phyloP scores from a whole-genome alignment of 2,888 invertebrate genomes.

The Drosophila nr. perissopoda region DNA sequence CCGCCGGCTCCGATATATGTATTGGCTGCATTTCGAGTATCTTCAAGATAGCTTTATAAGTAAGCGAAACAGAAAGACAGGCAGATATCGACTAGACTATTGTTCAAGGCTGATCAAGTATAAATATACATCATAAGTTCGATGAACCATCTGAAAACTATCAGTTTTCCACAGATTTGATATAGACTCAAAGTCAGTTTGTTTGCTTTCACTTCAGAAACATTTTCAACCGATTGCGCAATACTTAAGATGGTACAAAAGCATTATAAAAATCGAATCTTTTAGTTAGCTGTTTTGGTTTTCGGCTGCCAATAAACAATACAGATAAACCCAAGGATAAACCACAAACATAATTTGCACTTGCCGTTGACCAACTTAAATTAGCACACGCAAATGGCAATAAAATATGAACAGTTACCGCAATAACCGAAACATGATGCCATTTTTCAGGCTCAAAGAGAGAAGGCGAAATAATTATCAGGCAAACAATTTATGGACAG shows the following conservation, averaged over 20 bases:
- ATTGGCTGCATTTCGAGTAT: background rate
- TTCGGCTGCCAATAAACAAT: background rate
- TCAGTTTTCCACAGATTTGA: no score
- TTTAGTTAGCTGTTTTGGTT: background rate
- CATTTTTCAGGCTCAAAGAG: conserved; percentile 31
- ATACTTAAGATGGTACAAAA: background rate
- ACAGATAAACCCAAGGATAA: background rate
- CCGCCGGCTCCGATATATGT: background rate
- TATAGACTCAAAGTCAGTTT: no score
- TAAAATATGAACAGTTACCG: conserved; percentile 38
- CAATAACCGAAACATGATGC: conserved; percentile 56
- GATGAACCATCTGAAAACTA: no score
- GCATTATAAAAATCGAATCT: background rate
- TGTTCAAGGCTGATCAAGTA: no score
- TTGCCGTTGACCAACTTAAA: conserved; percentile 45
- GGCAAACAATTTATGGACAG: conserved; percentile 45
- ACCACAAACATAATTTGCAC: conserved; percentile 29
- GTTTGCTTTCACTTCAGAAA: no score
- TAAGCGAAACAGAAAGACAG: background rate
- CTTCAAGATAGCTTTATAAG: no score
- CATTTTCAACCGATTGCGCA: no score
- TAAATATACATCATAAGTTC: no score
- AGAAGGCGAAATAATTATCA: conserved; percentile 55
- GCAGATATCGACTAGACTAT: background rate
- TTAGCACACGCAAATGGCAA: conserved; percentile 39